Evolutionary conservation across 2,113 vertebrate species (phyloP).

Genomic region (Pteropus alecto): DNA sequence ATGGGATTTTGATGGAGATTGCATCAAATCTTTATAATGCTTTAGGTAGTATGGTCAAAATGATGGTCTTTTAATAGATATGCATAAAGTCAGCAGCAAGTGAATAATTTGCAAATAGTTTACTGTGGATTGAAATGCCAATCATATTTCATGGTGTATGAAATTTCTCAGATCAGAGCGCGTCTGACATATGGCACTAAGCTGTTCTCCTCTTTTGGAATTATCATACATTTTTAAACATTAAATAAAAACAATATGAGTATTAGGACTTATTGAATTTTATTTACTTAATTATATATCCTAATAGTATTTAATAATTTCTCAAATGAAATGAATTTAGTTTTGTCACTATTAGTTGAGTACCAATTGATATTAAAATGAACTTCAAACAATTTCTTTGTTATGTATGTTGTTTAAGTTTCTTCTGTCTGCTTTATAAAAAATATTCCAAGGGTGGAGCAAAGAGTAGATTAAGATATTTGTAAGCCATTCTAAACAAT

Average conservation of each 20-base stretch:
- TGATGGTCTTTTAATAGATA: conserved; percentile 78
- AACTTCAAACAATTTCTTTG: background rate
- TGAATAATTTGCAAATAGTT: conserved; percentile 81
- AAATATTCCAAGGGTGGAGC: background rate
- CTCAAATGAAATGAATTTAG: background rate
- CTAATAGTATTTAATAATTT: background rate
- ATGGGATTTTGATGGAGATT: too few species aligned
- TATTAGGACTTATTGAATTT: background rate
- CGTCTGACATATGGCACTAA: conserved; percentile 52
- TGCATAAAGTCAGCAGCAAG: conserved; percentile 79
- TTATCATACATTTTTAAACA: background rate
- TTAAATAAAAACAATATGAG: conserved; percentile 9
- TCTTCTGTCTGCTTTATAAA: background rate
- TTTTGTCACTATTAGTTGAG: background rate
- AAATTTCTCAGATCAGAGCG: conserved; percentile 51
- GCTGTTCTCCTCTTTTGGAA: conserved; percentile 23
- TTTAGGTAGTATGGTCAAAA: conserved; percentile 60
- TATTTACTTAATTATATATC: background rate
- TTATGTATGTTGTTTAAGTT: background rate
- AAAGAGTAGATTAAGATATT: background rate
- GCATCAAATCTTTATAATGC: too few species aligned
- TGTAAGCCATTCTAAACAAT: background rate
- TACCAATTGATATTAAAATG: background rate
- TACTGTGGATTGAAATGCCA: conserved; percentile 79
- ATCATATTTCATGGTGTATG: conserved; percentile 74